Base-by-base conservation (phyloP, 2,888 invertebrate species). In the Ormyrus nitidulus region DNA sequence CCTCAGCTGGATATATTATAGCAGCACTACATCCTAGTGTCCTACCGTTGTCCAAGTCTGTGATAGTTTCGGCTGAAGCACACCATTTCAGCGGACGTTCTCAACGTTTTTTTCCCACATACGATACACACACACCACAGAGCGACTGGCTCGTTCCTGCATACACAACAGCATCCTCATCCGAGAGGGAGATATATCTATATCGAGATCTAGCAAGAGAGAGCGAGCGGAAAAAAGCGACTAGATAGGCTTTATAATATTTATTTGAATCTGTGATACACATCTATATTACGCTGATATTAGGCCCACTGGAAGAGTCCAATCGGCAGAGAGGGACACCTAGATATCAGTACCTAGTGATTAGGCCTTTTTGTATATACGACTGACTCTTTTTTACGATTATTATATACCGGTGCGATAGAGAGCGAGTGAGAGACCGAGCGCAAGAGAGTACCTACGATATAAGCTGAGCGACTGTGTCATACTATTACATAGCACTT, bases 241-340 rank as follows among this genome's bases (percentile, higher is more conserved):
- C 75, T 86, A 87, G 86, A 88, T 88, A 89, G 87, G 86, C 87
- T 89, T 89, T 89, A 87, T 88, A 89, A 77, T 89, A 90, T 90
- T 90, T 90, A 90, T 90, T 90, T 90, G 85, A 88, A 90, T 90
- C 90, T 90, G 90, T 90, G 90, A 90, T 90, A 90, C 83, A 85
- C 86, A 87, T 86, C 87, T 76, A 76, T 51, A 72, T 61, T 80
- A 58, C 34, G 34, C 80, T 80, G 80, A 80, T 76, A 78, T 73
- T 53, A 81, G 71, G 83, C 10, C 64, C n/a, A 64, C 49, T 19
- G 72, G 77, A 83, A 82, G 83, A 85, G 84, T 85, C 83, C 86
- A 87, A 59, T 4, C 34, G 19, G 9, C 34, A 13, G 6, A 11
- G 44, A 65, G 6, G 56, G 13, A 54, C n/a, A 65, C 53, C 71